Base-by-base conservation (phyloP, 1,140 invertebrate species). In the Pteromalus puparum region DNA sequence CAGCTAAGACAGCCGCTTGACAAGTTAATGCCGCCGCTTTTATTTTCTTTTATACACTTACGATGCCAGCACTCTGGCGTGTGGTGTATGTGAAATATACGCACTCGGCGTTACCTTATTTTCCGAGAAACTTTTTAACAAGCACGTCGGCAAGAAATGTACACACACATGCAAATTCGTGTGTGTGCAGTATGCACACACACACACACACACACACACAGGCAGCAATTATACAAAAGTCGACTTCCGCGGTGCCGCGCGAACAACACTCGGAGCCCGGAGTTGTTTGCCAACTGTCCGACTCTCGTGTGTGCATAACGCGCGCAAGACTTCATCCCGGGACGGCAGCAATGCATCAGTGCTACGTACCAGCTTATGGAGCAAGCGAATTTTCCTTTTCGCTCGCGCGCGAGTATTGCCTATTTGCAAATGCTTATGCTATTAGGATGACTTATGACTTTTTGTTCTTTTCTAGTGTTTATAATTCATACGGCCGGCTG, bases 261-360 rank as follows among this genome's bases (percentile, higher is more conserved):
- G 53, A 61, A 42, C 67, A 30, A 30, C 67, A 70, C 53, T 61
- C 7, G 53, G 53, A 61, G 53, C 46, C 74, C 81, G 15, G 73
- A 38, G 82, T 83, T 42, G 28, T 83, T 78, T 83, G 75, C 65
- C 82, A 68, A 77, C 74, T 83, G 61, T 70, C 82, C 38, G 61
- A 9, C 46, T 53, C 21, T 42, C 24, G 67, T 53, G 67, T 83
- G 65, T 72, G 68, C 26, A 73, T 78, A 78, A 77, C 74, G 61
- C 26, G 42, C 46, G 24, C 68, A 13, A 76, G 42, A 34, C 46
- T 48, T 75, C 73, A 75, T 76, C 74, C 10, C 74, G n/a, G 12
- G 42, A 46, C 10, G 28, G 72, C 30, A 21, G 72, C 30, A 21
- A 28, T 70, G 18, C 34, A 73, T 38, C 72, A 21, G 28, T 2